These are phyloP conservation scores for Nasonia giraulti DNA, from an alignment of 1,140 invertebrate species.

Conservation along the genomic window DNA sequence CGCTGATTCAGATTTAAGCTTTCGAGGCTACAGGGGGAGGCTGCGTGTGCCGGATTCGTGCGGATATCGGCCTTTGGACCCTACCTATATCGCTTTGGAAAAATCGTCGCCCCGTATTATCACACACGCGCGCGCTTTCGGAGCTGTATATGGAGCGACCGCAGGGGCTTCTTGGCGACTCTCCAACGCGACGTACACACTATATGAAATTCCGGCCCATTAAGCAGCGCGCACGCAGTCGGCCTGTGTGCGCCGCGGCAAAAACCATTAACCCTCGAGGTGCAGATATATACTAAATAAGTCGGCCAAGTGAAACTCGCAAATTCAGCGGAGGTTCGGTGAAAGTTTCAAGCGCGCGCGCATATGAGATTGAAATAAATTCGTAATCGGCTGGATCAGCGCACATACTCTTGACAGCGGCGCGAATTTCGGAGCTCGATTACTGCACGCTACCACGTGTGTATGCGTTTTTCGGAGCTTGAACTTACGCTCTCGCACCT, in stretches of 20 bases:
- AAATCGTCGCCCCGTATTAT: too few relatives aligned
- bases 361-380: slow-evolving; percentile 39
- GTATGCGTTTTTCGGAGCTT: background rate
- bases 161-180: background rate
- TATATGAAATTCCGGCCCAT: slow-evolving; percentile 6
- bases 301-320: background rate
- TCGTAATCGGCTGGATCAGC: background rate
- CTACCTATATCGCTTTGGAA: too few relatives aligned
- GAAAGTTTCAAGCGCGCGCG: background rate
- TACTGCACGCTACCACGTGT: background rate
- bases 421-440: background rate
- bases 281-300: too few relatives aligned
- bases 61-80: background rate
- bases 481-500: background rate
- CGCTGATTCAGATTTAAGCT: slow-evolving; percentile 32
- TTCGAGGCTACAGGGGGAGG: background rate
- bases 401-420: background rate
- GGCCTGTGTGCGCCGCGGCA: too few relatives aligned
- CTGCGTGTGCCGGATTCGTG: background rate
- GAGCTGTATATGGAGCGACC: too few relatives aligned
- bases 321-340: background rate
- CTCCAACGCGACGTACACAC: background rate
- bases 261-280: background rate
- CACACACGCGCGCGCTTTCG: too few relatives aligned
- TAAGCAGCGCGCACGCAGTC: background rate